Base-by-base conservation (phyloP, 2,113 vertebrate species). In the Apaloderma vittatum region DNA sequence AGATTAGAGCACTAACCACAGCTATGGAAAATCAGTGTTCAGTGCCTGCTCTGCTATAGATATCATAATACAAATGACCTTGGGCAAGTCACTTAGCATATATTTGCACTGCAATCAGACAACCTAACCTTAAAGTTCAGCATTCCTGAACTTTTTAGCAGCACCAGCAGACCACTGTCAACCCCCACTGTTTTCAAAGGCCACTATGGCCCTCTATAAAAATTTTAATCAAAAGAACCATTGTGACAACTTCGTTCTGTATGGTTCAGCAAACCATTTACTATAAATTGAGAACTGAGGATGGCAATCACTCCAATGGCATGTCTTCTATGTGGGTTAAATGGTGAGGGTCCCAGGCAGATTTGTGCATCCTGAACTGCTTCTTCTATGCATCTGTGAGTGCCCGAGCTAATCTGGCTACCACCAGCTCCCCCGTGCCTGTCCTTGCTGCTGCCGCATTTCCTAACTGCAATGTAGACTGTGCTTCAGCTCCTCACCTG, bases 51-150 rank as follows among this genome's bases (percentile, higher is more conserved):
- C 54, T 93, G 65, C 84, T 95, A 87, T 46, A 96, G 93, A 96
- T 96, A 96, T 93, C 95, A 96, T 96, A 96, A 96, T 95, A 96
- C 93, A 96, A 96, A 96, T 95, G 96, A 96, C 95, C 95, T 96
- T 97, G 96, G 94, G 94, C 95, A 96, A 95, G 94, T 97, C 95
- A 96, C 94, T 97, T 96, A 94, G 96, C 93, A 96, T 97, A 96
- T 97, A 97, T 97, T 96, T 97, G 96, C 96, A 96, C 95, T 94
- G 93, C 94, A 96, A 92, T 96, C 94, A 97, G 95, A 96, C 96
- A 96, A 95, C 89, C 91, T 96, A 97, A 96, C 93, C 91, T 96
- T 96, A 96, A 96, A 96, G 95, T 96, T 96, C 91, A 96, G 95
- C 96, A 96, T 96, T 96, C 95, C 89, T 96, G 94, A 96, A 96